A percentile compares a stretch with the other conserved stretches of the same genome.
Conservation (phyloP, 2,888 invertebrate genomes). For the Hirudinaria manillensis region DNA sequence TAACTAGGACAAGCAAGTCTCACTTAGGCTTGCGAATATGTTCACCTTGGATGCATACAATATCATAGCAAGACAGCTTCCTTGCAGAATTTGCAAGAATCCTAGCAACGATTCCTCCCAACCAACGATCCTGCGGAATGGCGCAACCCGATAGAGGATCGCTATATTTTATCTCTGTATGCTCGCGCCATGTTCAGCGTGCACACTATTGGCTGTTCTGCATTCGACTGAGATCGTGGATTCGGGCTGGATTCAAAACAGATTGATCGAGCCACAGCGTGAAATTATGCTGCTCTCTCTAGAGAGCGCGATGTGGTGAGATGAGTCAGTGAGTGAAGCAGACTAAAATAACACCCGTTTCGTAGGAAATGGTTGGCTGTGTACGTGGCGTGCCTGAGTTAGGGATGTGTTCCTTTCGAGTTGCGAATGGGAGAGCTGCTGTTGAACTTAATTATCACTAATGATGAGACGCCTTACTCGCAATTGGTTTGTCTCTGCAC, state of each 20-base stretch:
- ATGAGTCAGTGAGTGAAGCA: constrained; percentile 18
- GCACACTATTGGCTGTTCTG: constrained; percentile 8
- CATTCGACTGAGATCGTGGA: constrained; percentile 14
- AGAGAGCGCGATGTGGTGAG: constrained; percentile 13
- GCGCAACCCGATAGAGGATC: neutral
- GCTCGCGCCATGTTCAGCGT: constrained; percentile 12
- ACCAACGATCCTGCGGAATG: constrained; percentile 3
- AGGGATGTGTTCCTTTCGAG: neutral
- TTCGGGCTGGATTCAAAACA: constrained; percentile 26
- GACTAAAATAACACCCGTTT: constrained; percentile 6
- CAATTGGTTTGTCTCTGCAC: no score
- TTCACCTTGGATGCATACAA: no score
- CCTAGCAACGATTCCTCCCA: neutral
- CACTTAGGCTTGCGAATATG: no score
- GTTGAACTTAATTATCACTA: no score
- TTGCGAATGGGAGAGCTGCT: no score
- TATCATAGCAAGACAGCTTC: no score
- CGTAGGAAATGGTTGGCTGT: neutral
- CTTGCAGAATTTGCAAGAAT: no score
- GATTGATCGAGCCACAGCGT: constrained; percentile 17
- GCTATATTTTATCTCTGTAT: constrained; percentile 2
- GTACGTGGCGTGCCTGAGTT: neutral
- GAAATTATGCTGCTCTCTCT: constrained; percentile 9
- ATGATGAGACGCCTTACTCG: no score
- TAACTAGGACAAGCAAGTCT: no score